Evolutionary conservation across 2,888 invertebrate species (phyloP).

Genomic region (Melitaea athalia): DNA sequence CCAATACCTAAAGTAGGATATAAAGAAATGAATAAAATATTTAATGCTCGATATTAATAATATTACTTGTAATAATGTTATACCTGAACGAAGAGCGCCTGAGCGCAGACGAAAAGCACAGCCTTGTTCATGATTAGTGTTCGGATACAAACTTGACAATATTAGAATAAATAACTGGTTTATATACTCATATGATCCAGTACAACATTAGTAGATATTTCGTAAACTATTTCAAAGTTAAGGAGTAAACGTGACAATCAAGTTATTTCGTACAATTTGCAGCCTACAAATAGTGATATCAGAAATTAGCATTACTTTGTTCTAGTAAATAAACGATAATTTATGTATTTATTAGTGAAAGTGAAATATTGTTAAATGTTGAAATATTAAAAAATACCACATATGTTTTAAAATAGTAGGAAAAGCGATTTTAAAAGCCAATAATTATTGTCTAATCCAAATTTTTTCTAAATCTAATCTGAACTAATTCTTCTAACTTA

Average conservation of each 20-base stretch:
- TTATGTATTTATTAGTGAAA: not conserved
- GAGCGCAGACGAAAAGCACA: slow-evolving; percentile 45
- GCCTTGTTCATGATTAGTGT: slow-evolving; percentile 40
- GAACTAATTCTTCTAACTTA: no score
- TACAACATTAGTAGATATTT: not conserved
- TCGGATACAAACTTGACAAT: slow-evolving; percentile 21
- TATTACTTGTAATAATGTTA: not conserved
- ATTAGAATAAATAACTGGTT: not conserved
- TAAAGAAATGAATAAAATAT: not conserved
- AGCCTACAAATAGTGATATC: not conserved
- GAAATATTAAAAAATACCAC: no score
- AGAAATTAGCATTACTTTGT: not conserved
- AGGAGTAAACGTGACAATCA: not conserved
- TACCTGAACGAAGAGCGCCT: slow-evolving; percentile 30
- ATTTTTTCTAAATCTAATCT: no score
- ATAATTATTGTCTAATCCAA: no score
- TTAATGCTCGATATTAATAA: not conserved
- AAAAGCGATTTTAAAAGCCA: no score
- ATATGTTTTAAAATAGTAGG: no score
- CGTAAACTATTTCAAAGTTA: not conserved
- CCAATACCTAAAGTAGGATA: no score
- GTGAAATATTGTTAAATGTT: not conserved
- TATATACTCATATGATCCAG: not conserved
- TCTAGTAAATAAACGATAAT: not conserved
- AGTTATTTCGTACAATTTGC: no score